These are phyloP conservation scores for Colletes gigas DNA, from an alignment of 1,140 invertebrate species.

Conservation along the genomic window DNA sequence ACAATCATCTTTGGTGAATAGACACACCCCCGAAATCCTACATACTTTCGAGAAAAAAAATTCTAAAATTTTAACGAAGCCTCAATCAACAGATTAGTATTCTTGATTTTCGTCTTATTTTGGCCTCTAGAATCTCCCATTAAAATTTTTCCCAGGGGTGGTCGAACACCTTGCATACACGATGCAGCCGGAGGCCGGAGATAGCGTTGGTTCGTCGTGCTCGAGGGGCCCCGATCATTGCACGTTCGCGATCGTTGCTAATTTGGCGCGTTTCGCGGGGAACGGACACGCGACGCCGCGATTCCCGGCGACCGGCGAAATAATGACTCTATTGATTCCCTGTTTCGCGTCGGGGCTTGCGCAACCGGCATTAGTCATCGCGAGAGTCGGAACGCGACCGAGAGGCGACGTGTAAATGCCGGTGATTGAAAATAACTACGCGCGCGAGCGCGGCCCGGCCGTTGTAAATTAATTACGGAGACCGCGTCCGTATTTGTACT, in stretches of 20 bases:
- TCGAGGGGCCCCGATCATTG: neutral
- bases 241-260: neutral
- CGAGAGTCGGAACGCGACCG: neutral
- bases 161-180: too few relatives aligned
- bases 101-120: too few relatives aligned
- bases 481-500: neutral
- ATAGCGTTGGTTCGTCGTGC: neutral
- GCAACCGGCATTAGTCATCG: conserved; percentile 44
- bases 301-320: neutral
- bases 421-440: conserved; percentile 42
- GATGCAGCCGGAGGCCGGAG: too few relatives aligned
- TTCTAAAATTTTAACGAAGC: too few relatives aligned
- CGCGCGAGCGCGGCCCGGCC: neutral
- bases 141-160: too few relatives aligned
- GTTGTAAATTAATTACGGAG: conserved; percentile 28
- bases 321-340: conserved; percentile 40
- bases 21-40: too few relatives aligned
- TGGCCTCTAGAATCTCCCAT: too few relatives aligned
- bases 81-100: too few relatives aligned
- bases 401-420: conserved; percentile 26
- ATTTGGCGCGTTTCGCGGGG: conserved; percentile 1
- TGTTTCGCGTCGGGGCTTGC: conserved; percentile 11
- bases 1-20: too few relatives aligned
- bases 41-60: too few relatives aligned
- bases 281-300: neutral